These are phyloP conservation scores for Pseudorectes ferrugineus DNA, from an alignment of 2,113 vertebrate genomes.

Conservation along the genomic window DNA sequence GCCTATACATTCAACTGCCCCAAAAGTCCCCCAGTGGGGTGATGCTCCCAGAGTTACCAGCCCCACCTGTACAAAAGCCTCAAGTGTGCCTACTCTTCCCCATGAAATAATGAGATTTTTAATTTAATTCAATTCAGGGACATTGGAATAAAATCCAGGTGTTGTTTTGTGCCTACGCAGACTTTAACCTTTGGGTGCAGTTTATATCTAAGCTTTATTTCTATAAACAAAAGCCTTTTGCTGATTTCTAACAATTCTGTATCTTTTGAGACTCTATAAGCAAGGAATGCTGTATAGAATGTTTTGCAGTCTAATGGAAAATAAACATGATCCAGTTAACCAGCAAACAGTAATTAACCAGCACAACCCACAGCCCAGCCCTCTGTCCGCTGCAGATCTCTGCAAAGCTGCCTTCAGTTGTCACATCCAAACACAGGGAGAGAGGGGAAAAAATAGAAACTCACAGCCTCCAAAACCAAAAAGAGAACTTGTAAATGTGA, in stretches of 20 bases:
- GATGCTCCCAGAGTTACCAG: not conserved
- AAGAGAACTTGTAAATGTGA: constrained; percentile 15
- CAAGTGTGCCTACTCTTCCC: not conserved
- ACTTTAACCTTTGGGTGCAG: not conserved
- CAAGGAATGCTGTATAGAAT: not conserved
- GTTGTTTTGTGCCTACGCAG: not conserved
- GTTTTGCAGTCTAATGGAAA: not conserved
- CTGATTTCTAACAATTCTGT: not conserved
- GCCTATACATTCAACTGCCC: not conserved
- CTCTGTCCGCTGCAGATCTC: not conserved
- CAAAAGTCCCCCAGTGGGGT: not conserved
- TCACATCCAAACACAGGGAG: not conserved
- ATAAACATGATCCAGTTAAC: not conserved
- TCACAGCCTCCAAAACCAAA: not conserved
- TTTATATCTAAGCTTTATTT: not conserved
- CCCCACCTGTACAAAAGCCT: not conserved
- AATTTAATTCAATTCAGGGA: not conserved
- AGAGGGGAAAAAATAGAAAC: not conserved
- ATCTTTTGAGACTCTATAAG: not conserved
- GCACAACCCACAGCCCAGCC: fast-evolving
- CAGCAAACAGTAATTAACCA: not conserved
- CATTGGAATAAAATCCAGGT: not conserved
- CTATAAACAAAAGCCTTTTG: not conserved
- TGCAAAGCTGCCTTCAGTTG: not conserved
- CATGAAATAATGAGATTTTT: not conserved